Conservation (phyloP, 2,797 vertebrate species). For the Micropoecilia bifurca region DNA sequence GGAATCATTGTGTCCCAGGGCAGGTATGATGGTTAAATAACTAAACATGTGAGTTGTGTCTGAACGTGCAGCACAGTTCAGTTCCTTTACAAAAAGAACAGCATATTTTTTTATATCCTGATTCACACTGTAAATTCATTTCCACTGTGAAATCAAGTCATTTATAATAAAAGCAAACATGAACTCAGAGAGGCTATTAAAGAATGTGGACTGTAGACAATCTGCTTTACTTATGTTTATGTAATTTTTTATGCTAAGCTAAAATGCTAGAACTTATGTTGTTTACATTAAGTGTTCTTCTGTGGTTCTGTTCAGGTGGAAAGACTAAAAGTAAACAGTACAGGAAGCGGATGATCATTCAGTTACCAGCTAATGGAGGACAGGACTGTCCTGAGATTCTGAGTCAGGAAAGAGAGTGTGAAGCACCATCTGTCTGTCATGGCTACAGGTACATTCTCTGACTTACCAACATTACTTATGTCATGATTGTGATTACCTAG, state of each 20-base stretch:
- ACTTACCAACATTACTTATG: neutral
- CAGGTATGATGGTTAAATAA: too few species aligned
- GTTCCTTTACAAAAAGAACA: too few species aligned
- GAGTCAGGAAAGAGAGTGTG: slow-evolving; percentile 91
- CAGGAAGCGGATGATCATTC: slow-evolving; percentile 89
- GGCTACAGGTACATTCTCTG: slow-evolving; percentile 83
- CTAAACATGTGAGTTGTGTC: too few species aligned
- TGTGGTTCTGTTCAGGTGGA: slow-evolving; percentile 51
- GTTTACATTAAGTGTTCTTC: neutral
- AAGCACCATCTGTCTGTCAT: slow-evolving; percentile 83
- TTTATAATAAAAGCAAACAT: too few species aligned
- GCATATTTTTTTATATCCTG: too few species aligned
- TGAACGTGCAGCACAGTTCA: too few species aligned
- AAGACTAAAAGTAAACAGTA: slow-evolving; percentile 85
- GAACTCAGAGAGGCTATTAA: too few species aligned
- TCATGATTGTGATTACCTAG: neutral
- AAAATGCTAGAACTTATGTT: neutral
- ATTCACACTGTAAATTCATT: too few species aligned
- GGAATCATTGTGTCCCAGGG: neutral
- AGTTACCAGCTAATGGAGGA: slow-evolving; percentile 91
- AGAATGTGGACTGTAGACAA: neutral
- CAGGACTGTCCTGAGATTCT: slow-evolving; percentile 92
- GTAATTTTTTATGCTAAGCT: neutral
- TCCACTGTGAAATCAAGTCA: too few species aligned
- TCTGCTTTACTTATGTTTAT: neutral